These are phyloP conservation scores for Dipus sagitta DNA, from an alignment of 2,797 vertebrate species.

Conservation along the genomic window DNA sequence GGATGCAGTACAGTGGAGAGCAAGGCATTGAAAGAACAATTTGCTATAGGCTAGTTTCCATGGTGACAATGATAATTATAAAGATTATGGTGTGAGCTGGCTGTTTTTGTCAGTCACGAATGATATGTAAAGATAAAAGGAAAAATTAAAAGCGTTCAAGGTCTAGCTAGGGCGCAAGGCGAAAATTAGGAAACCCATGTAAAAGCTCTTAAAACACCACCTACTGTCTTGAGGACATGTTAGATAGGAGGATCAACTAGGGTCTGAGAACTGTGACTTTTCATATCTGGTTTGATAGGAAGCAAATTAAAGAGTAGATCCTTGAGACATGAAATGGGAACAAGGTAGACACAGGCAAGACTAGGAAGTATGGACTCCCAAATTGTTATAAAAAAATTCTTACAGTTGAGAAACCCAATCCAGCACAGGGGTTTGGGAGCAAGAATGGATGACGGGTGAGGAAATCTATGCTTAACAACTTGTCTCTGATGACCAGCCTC, in stretches of 20 bases:
- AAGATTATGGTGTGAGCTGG: neutral
- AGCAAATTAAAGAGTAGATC: neutral
- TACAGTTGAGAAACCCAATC: neutral
- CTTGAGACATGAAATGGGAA: neutral
- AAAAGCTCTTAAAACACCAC: neutral
- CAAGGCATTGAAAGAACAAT: neutral
- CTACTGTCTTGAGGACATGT: neutral
- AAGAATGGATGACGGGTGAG: neutral
- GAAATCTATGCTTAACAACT: neutral
- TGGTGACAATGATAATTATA: neutral
- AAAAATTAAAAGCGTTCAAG: neutral
- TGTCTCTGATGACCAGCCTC: neutral
- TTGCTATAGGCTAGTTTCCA: neutral
- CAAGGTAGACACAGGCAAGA: neutral
- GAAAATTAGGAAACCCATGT: neutral
- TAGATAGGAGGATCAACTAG: neutral
- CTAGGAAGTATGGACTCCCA: neutral
- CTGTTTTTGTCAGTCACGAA: constrained; percentile 7
- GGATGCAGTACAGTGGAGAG: neutral
- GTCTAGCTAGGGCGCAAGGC: neutral
- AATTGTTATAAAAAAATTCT: neutral
- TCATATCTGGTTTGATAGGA: neutral
- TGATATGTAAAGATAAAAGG: neutral
- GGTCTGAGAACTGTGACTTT: neutral
- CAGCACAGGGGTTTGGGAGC: neutral